Base-by-base conservation (phyloP, 2,888 invertebrate genomes). In the Neuroscelio doddi region DNA sequence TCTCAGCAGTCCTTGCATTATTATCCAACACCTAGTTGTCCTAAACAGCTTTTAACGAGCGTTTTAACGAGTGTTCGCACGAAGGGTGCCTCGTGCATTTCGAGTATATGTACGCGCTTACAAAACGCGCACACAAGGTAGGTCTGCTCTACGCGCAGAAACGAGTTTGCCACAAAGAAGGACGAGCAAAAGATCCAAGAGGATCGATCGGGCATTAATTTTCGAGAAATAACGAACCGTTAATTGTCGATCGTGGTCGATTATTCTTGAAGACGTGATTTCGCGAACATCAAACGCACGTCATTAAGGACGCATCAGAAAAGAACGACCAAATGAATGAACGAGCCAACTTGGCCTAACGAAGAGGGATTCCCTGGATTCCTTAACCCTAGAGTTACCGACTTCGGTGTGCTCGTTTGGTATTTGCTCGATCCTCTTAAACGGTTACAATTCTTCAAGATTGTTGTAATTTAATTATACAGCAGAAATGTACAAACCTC, bases 331-430 rank as follows among this genome's bases (percentile, higher is more conserved):
- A 24, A 15, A 29, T 10, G 29, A 15, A 29, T 10, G 26, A 41
- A 50, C 45, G 52, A 47, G 64, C 55, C 45, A 61, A 61, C 53
- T 45, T 45, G 68, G 64, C 70, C 71, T 75, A 75, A 78, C 76
- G 76, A 78, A 75, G 70, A 66, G 61, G 71, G 73, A 77, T 77
- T 77, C 76, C 65, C 70, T 50, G 68, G 72, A 77, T 76, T 74
- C 76, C 70, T 68, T 45, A 38, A 52, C 45, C 50, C 41, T 50
- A 49, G 32, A 59, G 39, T 36, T 30, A 50, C 44, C 16, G 46
- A 53, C 46, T 42, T 44, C 21, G 32, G 32, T 14, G 30, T 24
- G 42, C 58, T 56, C 59, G 62, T 45, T 21, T 47, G 68, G 63
- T 38, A 64, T 69, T 59, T 32, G 52, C 53, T 53, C 59, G 64